Percentiles rank a stretch among this genome's conserved stretches.
Conservation (phyloP, 2,888 invertebrate genomes). For the Cataglyphis livida region DNA sequence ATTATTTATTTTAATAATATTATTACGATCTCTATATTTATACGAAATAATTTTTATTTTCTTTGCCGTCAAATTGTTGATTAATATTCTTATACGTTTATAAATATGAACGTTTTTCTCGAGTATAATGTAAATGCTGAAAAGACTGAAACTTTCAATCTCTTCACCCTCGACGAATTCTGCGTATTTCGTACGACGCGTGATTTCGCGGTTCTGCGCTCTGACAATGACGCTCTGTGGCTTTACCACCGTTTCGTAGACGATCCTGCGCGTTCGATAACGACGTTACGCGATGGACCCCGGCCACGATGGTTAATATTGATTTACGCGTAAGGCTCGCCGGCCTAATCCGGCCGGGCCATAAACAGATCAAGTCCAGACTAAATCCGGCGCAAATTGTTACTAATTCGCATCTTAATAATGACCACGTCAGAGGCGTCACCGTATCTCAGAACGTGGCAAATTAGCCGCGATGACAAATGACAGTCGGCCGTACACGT, state of each 20-base stretch:
- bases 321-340: slow-evolving; percentile 83
- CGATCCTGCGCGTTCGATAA: slow-evolving; percentile 67
- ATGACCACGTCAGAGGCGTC: slow-evolving; percentile 85
- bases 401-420: slow-evolving; percentile 86
- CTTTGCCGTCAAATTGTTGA: background rate
- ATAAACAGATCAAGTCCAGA: slow-evolving; percentile 85
- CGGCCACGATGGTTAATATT: slow-evolving; percentile 81
- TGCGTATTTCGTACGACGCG: background rate
- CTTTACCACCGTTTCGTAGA: slow-evolving; percentile 51
- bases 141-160: background rate
- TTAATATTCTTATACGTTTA: background rate
- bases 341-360: slow-evolving; percentile 84
- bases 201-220: background rate
- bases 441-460: slow-evolving; percentile 86
- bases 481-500: slow-evolving; percentile 80
- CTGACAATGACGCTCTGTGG: background rate
- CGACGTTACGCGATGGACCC: slow-evolving; percentile 64
- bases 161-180: background rate
- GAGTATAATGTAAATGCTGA: background rate
- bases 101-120: background rate
- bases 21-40: background rate
- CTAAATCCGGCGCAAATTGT: slow-evolving; percentile 85
- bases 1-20: background rate
- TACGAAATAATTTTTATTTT: background rate
- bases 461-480: slow-evolving; percentile 85